A percentile compares a stretch with the other conserved stretches of the same genome.
Evolutionary conservation across 2,113 vertebrate species (phyloP).

Genomic region (Odocoileus virginianus): DNA sequence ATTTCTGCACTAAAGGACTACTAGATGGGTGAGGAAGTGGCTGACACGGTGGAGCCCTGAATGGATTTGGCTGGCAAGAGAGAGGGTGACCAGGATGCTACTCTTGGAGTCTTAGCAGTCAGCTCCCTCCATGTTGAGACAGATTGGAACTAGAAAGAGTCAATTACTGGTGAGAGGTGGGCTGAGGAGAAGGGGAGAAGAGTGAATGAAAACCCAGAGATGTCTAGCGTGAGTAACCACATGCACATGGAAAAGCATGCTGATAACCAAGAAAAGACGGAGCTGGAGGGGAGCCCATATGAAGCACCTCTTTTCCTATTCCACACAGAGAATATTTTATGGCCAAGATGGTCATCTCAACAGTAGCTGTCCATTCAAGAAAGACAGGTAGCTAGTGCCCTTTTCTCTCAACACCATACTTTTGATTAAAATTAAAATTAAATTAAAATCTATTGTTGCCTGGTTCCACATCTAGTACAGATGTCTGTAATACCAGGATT

Average conservation of each 20-base stretch:
- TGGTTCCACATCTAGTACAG: background rate
- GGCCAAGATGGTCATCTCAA: background rate
- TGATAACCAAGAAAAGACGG: background rate
- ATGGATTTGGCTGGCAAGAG: background rate
- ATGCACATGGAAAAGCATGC: background rate
- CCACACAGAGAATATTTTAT: background rate
- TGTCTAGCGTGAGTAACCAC: background rate
- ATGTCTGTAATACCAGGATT: background rate
- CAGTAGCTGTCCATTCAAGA: background rate
- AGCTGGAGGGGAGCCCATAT: background rate
- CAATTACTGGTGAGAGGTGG: background rate
- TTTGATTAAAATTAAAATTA: background rate
- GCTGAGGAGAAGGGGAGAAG: background rate
- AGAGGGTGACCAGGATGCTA: background rate
- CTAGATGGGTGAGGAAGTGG: background rate
- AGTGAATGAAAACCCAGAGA: background rate
- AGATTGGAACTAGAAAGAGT: background rate
- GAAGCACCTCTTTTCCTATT: background rate
- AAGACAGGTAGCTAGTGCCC: background rate
- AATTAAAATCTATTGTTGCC: background rate
- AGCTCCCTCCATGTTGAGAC: background rate
- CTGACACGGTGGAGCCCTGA: background rate
- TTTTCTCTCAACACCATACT: background rate
- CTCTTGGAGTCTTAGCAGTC: background rate
- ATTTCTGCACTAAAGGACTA: background rate